phyloP scores from a whole-genome alignment of 2,113 vertebrate species.

The Dromaius novaehollandiae region DNA sequence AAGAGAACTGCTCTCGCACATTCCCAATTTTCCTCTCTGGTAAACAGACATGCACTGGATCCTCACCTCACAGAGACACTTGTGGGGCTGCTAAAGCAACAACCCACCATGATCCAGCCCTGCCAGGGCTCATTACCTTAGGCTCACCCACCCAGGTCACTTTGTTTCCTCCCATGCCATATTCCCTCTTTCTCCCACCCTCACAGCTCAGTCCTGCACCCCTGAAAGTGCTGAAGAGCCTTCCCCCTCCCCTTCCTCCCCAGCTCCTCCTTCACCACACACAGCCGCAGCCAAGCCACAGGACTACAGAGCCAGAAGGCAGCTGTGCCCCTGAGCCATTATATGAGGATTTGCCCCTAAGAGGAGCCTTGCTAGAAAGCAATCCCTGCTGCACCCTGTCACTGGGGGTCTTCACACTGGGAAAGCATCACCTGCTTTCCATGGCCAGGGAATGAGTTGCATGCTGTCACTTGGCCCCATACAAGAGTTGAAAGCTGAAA shows the following conservation, averaged over 20 bases:
- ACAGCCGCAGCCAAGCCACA: background rate
- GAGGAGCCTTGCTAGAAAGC: background rate
- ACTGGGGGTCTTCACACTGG: background rate
- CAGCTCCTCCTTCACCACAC: background rate
- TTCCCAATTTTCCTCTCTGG: background rate
- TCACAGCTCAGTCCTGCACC: background rate
- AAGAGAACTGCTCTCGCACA: background rate
- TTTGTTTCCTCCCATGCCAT: background rate
- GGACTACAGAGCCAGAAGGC: background rate
- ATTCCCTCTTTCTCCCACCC: background rate
- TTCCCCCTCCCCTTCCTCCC: background rate
- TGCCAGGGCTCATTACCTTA: background rate
- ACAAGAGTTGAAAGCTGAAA: background rate
- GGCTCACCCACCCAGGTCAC: background rate
- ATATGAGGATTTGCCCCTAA: background rate
- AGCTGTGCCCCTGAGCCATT: background rate
- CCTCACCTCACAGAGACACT: background rate
- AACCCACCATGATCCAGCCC: background rate
- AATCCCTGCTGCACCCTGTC: fast-evolving
- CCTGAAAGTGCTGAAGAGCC: background rate
- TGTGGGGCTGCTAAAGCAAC: background rate
- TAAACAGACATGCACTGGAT: background rate
- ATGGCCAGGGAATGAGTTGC: background rate
- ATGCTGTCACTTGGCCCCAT: fast-evolving
- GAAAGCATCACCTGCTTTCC: background rate